These are phyloP conservation scores for Hippocampus zosterae DNA, from an alignment of 2,113 vertebrate genomes.

Conservation along the genomic window DNA sequence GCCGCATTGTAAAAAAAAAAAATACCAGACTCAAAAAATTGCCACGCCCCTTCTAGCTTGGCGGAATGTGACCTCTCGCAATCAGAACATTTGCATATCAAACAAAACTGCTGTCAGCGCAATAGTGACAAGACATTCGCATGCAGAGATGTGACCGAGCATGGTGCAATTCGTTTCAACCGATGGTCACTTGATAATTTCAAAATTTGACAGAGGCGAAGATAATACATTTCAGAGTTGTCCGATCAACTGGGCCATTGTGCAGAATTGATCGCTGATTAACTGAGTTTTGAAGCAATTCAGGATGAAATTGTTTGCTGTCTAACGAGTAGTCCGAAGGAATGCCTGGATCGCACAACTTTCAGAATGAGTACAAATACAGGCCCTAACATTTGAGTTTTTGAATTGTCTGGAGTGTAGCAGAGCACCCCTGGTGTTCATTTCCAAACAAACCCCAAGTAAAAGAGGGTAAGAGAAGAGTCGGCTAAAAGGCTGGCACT, in stretches of 20 bases:
- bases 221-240: not conserved
- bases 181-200: slow-evolving; percentile 8
- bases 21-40: slow-evolving; percentile 52
- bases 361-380: too few species aligned
- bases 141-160: slow-evolving; percentile 49
- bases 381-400: too few species aligned
- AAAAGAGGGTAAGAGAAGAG: too few species aligned
- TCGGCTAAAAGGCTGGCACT: too few species aligned
- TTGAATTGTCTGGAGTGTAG: too few species aligned
- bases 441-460: too few species aligned
- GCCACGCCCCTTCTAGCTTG: slow-evolving; percentile 18
- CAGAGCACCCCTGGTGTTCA: too few species aligned
- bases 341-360: too few species aligned
- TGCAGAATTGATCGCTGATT: not conserved
- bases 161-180: slow-evolving; percentile 30
- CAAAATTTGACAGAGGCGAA: not conserved
- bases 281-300: not conserved
- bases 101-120: slow-evolving; percentile 59
- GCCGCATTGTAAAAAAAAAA: slow-evolving; percentile 39
- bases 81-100: slow-evolving; percentile 69
- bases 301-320: too few species aligned
- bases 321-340: too few species aligned
- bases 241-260: not conserved
- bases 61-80: slow-evolving; percentile 36
- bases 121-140: slow-evolving; percentile 46